Conservation (phyloP, 2,797 vertebrate genomes). For the Cottoperca gobio region DNA sequence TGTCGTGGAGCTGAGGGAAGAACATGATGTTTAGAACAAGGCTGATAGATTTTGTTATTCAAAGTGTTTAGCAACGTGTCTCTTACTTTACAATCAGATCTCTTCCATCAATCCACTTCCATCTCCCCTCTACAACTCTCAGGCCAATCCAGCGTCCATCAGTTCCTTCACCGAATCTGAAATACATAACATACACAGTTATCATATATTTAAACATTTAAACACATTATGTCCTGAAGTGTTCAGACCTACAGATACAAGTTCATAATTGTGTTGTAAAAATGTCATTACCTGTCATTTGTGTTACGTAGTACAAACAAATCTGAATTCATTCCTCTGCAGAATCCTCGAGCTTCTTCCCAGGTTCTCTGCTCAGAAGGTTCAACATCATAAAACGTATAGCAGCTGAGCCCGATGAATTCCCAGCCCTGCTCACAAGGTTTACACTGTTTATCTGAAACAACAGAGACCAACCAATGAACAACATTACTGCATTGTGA, state of each 20-base stretch:
- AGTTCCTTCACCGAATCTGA: too few species aligned
- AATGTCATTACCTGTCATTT: conserved; percentile 49
- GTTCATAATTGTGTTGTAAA: not conserved
- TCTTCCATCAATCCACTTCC: conserved; percentile 65
- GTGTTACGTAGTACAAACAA: conserved; percentile 27
- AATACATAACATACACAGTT: not conserved
- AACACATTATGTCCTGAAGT: accelerated
- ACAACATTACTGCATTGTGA: not conserved
- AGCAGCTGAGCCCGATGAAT: conserved; percentile 35
- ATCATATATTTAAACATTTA: not conserved
- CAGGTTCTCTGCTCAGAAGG: too few species aligned
- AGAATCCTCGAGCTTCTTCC: conserved; percentile 41
- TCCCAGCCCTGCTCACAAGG: conserved; percentile 29
- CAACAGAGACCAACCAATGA: not conserved
- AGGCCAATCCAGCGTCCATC: conserved; percentile 77
- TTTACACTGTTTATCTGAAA: conserved; percentile 50
- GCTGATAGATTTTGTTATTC: not conserved
- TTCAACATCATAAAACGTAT: too few species aligned
- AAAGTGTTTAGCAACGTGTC: not conserved
- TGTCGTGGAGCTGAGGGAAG: conserved; percentile 44
- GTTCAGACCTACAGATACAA: not conserved
- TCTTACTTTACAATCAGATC: conserved; percentile 28
- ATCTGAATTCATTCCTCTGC: conserved; percentile 35
- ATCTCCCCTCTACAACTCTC: conserved; percentile 10
- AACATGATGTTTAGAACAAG: not conserved